Evolutionary conservation across 2,113 vertebrate genomes (phyloP).

Genomic region (Salvelinus fontinalis): DNA sequence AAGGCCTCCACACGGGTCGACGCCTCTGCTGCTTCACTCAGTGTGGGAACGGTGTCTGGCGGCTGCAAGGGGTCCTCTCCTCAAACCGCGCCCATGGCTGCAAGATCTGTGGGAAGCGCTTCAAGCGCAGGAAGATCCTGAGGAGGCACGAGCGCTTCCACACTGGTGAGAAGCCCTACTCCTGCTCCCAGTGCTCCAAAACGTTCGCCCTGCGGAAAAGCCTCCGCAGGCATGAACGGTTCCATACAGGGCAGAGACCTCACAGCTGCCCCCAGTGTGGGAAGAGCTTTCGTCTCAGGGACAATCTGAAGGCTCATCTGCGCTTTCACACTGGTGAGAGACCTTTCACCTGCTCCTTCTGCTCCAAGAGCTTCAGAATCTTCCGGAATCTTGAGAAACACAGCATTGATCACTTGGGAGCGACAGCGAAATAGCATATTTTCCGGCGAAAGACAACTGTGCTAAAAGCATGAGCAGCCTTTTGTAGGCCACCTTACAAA

Average conservation of each 20-base stretch:
- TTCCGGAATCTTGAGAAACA: slow-evolving; percentile 69
- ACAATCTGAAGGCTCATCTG: slow-evolving; percentile 70
- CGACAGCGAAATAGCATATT: too few species aligned
- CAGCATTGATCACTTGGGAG: slow-evolving; percentile 36
- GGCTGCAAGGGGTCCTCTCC: slow-evolving; percentile 48
- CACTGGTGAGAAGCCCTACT: slow-evolving; percentile 68
- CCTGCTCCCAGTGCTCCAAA: slow-evolving; percentile 61
- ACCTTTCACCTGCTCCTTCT: slow-evolving; percentile 62
- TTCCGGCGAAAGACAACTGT: not conserved
- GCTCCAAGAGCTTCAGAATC: slow-evolving; percentile 68
- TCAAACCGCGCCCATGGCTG: slow-evolving; percentile 55
- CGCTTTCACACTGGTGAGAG: slow-evolving; percentile 73
- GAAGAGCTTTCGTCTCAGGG: slow-evolving; percentile 71
- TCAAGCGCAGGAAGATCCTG: slow-evolving; percentile 68
- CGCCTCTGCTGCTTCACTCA: slow-evolving; percentile 72
- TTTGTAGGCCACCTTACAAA: not conserved
- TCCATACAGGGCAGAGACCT: slow-evolving; percentile 73
- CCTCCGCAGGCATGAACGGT: slow-evolving; percentile 67
- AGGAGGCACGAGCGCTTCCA: slow-evolving; percentile 74
- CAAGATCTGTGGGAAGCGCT: slow-evolving; percentile 62
- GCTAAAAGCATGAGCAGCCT: not conserved
- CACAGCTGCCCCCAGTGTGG: slow-evolving; percentile 64
- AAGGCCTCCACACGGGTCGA: slow-evolving; percentile 68
- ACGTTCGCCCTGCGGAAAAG: slow-evolving; percentile 69
- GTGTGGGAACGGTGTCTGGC: slow-evolving; percentile 63